Evolutionary conservation across 2,113 vertebrate species (phyloP), one percentile per base, ranked within the genome.

Genomic region (Pitta sordida): DNA sequence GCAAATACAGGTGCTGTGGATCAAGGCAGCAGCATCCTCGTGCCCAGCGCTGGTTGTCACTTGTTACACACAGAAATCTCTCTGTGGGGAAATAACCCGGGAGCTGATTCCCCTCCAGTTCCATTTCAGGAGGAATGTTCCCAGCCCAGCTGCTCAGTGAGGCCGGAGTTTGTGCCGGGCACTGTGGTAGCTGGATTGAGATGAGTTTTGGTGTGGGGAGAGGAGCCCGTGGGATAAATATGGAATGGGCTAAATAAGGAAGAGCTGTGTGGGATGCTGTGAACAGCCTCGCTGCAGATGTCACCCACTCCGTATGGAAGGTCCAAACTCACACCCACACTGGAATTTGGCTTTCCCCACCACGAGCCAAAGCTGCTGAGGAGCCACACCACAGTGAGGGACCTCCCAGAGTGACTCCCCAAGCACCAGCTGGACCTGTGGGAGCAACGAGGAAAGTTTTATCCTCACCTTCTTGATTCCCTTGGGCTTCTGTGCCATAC

Each of bases 181-280:
- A 83, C 70, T 1, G 0, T 2, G 2, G 39, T 13, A 30, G 23
- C 69, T 67, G 53, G 39, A 26, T 27, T 3, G 15, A 68, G 91
- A 7, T 8, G 10, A n/a, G 43, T 4, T 74, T 64, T 52, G 62
- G 41, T 82, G 82, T 67, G 73, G 76, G 63, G 73, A 88, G 76
- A 91, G 76, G 63, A 86, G 80, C 32, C 59, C 1, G 5, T 20
- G 46, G 69, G 86, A 81, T 86, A 93, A 93, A 92, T 74, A 70
- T 4, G 51, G 76, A 18, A 41, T 0, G 11, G 80, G 73, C 88
- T 96, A 92, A 94, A 96, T 90, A n/a, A 88, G 86, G 95, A 52
- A 83, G 41, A 46, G 91, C 91, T 67, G 89, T 2, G 89, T 92
- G 93, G 93, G 95, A 77, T 83, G 93, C 83, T 88, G 95, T 2